phyloP scores from a whole-genome alignment of 2,888 invertebrate species.

The Caenorhabditis sinica region DNA sequence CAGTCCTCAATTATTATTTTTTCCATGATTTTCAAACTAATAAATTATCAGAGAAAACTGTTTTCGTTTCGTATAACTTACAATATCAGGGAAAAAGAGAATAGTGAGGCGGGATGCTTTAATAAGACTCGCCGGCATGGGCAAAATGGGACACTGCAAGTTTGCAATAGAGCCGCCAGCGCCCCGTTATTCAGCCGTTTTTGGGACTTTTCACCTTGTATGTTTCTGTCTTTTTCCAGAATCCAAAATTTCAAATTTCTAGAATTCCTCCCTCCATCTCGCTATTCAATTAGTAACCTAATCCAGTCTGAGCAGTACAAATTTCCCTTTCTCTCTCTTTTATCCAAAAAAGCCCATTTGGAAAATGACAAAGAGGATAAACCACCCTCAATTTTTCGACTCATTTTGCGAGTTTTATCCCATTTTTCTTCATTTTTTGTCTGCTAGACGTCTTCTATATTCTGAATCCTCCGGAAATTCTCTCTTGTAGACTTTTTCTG shows the following conservation, averaged over 20 bases:
- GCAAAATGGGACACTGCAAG: too few species aligned
- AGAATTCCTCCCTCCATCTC: neutral
- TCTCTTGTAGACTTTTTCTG: neutral
- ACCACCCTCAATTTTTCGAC: neutral
- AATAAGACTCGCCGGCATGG: too few species aligned
- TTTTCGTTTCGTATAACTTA: too few species aligned
- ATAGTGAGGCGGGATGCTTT: too few species aligned
- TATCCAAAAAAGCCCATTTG: conserved; percentile 28
- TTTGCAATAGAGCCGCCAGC: too few species aligned
- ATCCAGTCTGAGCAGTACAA: conserved; percentile 42
- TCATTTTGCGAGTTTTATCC: too few species aligned
- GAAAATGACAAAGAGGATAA: conserved; percentile 34
- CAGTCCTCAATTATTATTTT: too few species aligned
- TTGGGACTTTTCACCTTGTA: neutral
- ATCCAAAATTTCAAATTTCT: neutral
- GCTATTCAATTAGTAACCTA: conserved; percentile 49
- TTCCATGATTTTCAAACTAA: too few species aligned
- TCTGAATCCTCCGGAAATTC: neutral
- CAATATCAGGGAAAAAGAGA: too few species aligned
- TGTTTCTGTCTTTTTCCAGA: neutral
- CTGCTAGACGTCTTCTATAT: neutral
- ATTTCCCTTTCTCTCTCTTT: neutral
- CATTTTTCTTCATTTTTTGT: conserved; percentile 2
- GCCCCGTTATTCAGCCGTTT: too few species aligned
- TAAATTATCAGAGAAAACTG: too few species aligned